A percentile compares a stretch with the other conserved stretches of the same genome.
These are phyloP conservation scores for Erpobdella octoculata DNA, from an alignment of 2,888 invertebrate genomes.

Conservation along the genomic window DNA sequence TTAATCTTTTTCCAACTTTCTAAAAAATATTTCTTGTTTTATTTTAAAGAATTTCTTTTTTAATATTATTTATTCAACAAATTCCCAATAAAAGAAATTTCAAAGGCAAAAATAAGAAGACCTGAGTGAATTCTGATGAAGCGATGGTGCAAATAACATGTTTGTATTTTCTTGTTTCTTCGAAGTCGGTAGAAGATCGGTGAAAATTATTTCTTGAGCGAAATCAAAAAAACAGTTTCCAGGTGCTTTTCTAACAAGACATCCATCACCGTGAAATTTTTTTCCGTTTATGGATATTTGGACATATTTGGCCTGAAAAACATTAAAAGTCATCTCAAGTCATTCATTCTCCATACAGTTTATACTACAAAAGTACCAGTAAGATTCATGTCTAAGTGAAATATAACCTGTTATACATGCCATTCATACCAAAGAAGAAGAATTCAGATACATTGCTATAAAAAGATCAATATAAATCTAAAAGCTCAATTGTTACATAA, in stretches of 20 bases:
- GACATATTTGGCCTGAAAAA: neutral
- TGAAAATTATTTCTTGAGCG: slow-evolving; percentile 60
- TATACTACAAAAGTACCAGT: neutral
- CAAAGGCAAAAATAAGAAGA: too few relatives aligned
- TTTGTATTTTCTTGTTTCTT: too few relatives aligned
- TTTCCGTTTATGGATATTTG: slow-evolving; percentile 4
- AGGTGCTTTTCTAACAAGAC: slow-evolving; percentile 64
- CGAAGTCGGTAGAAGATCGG: too few relatives aligned
- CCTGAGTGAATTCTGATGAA: too few relatives aligned
- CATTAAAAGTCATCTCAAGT: too few relatives aligned
- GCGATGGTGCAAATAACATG: too few relatives aligned
- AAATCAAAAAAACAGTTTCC: slow-evolving; percentile 71
- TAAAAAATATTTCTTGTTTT: too few relatives aligned
- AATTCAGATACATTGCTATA: neutral
- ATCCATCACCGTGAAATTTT: slow-evolving; percentile 52
- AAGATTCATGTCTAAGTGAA: neutral
- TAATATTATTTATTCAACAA: too few relatives aligned
- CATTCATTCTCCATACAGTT: neutral
- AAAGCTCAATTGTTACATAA: neutral
- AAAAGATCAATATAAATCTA: neutral
- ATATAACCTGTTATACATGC: neutral
- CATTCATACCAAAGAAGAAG: neutral
- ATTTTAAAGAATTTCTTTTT: too few relatives aligned
- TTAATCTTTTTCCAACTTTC: too few relatives aligned
- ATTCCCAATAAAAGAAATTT: too few relatives aligned